These are phyloP conservation scores for Speoplatyrhinus poulsoni DNA, from an alignment of 2,113 vertebrate genomes.

Conservation along the genomic window DNA sequence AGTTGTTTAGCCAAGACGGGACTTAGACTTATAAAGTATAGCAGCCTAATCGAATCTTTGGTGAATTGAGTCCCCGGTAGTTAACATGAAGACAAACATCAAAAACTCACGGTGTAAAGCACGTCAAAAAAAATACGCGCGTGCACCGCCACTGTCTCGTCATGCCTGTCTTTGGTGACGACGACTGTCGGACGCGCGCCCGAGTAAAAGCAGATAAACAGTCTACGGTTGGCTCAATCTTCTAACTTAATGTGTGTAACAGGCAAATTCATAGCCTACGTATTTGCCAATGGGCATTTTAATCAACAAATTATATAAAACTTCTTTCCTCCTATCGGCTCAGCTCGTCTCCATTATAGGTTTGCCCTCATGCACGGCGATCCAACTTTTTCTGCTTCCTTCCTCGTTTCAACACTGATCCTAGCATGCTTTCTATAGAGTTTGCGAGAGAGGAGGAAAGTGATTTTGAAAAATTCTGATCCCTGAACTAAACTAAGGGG, in stretches of 20 bases:
- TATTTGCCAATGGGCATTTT: slow-evolving; percentile 37
- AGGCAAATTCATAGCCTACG: slow-evolving; percentile 23
- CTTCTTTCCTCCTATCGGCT: not conserved
- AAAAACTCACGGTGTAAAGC: not conserved
- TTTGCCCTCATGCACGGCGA: too few relatives aligned
- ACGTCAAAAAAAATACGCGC: slow-evolving; percentile 24
- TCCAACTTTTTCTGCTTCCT: slow-evolving; percentile 64
- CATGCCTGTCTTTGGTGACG: not conserved
- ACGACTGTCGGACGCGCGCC: not conserved
- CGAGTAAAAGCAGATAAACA: not conserved
- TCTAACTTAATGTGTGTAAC: slow-evolving; percentile 5
- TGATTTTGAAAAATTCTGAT: too few relatives aligned
- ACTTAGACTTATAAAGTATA: too few relatives aligned
- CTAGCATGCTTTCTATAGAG: slow-evolving; percentile 53
- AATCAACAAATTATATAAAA: slow-evolving; percentile 41
- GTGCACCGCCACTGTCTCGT: slow-evolving; percentile 31
- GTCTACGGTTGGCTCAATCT: not conserved
- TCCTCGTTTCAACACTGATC: slow-evolving; percentile 51
- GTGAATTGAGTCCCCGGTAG: too few relatives aligned
- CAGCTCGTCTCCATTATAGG: slow-evolving; percentile 23
- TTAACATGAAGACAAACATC: too few relatives aligned
- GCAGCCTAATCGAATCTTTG: too few relatives aligned
- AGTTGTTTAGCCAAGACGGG: not conserved
- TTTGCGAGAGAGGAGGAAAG: too few relatives aligned
- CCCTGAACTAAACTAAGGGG: too few relatives aligned